phyloP scores from a whole-genome alignment of 2,888 invertebrate species.

The Brachypalpus laphriformis region DNA sequence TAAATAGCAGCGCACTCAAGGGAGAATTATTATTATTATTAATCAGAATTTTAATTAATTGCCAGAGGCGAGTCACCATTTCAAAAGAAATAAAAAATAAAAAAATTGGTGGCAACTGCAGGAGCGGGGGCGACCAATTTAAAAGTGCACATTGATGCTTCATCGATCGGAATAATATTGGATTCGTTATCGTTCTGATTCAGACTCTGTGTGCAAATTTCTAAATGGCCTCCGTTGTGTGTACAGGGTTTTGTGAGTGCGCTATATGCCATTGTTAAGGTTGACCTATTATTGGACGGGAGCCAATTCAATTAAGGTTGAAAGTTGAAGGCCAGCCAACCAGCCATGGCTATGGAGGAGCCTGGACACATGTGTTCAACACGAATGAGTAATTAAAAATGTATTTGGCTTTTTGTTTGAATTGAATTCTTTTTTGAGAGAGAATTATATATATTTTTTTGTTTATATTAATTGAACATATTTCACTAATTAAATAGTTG shows the following conservation, averaged over 20 bases:
- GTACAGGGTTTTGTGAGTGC: neutral
- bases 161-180: conserved; percentile 67
- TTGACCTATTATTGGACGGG: conserved; percentile 72
- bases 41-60: conserved; percentile 69
- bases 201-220: conserved; percentile 52
- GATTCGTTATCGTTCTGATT: conserved; percentile 61
- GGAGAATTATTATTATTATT: conserved; percentile 55
- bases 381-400: conserved; percentile 72
- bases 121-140: conserved; percentile 22
- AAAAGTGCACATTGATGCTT: conserved; percentile 59
- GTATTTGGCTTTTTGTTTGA: conserved; percentile 43
- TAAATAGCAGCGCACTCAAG: conserved; percentile 53
- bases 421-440: conserved; percentile 8
- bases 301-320: conserved; percentile 74
- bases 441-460: neutral
- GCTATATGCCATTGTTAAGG: conserved; percentile 58
- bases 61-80: conserved; percentile 53
- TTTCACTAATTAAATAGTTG: conserved; percentile 63
- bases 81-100: conserved; percentile 2
- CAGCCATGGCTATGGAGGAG: neutral
- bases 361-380: conserved; percentile 62
- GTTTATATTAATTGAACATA: conserved; percentile 47
- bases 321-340: conserved; percentile 69
- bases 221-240: conserved; percentile 59
- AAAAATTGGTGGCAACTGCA: neutral